Evolutionary conservation across 2,888 invertebrate species (phyloP).

Genomic region (Ypsolopha scabrella): DNA sequence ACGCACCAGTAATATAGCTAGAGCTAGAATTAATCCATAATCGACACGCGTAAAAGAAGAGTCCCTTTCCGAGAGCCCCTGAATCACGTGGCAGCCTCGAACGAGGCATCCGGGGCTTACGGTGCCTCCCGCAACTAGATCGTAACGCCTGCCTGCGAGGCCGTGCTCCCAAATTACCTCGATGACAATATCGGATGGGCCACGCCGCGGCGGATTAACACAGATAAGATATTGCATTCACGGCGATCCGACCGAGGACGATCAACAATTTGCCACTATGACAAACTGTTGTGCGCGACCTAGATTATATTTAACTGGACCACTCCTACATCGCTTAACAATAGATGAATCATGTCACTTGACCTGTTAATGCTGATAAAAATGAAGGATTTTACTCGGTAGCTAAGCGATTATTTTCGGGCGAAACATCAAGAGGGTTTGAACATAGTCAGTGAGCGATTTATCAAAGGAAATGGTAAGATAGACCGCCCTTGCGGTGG

Average conservation of each 20-base stretch:
- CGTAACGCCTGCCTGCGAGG: constrained; percentile 15
- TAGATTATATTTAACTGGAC: constrained; percentile 52
- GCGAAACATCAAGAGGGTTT: neutral
- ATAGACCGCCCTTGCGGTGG: constrained; percentile 21
- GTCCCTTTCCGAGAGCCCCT: constrained; percentile 10
- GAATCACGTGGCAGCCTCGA: constrained; percentile 3
- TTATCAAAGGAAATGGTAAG: constrained; percentile 8
- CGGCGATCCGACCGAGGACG: constrained; percentile 51
- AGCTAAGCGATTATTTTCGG: neutral
- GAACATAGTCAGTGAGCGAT: neutral
- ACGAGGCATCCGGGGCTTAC: constrained; percentile 9
- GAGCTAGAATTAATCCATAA: no score
- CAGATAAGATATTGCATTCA: constrained; percentile 55
- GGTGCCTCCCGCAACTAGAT: constrained; percentile 15
- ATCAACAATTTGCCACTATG: constrained; percentile 59
- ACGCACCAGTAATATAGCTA: neutral
- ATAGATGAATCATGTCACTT: constrained; percentile 47
- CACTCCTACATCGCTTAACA: constrained; percentile 58
- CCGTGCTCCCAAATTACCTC: constrained; percentile 12
- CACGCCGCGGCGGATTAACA: constrained; percentile 13
- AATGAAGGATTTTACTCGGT: neutral
- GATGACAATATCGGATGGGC: constrained; percentile 15
- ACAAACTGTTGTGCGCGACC: constrained; percentile 62
- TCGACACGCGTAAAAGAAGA: neutral
- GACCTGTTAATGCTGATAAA: constrained; percentile 3